These are phyloP conservation scores for Catostomus latipinnis DNA, from an alignment of 2,797 vertebrate genomes.

Conservation along the genomic window DNA sequence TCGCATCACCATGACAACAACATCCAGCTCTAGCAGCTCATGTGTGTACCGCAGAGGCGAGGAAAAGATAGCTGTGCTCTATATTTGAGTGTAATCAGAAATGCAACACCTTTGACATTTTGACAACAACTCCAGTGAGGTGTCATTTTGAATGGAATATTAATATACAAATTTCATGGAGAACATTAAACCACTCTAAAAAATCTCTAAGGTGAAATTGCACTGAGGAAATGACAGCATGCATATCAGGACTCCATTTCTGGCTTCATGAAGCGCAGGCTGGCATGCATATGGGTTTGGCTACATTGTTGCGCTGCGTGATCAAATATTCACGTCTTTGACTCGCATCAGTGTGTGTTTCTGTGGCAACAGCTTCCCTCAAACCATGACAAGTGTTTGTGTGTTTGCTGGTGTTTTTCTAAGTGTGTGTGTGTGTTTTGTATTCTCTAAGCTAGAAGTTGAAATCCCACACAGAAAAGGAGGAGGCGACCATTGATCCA, in stretches of 20 bases:
- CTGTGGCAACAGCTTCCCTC: conserved; percentile 73
- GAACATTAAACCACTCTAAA: background rate
- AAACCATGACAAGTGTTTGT: conserved; percentile 35
- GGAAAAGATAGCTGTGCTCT: conserved; percentile 1
- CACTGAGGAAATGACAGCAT: background rate
- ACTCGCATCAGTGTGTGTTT: conserved; percentile 67
- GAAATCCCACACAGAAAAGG: conserved; percentile 53
- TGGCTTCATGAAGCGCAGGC: conserved; percentile 10
- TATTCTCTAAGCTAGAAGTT: conserved; percentile 23
- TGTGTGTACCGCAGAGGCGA: background rate
- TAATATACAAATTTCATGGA: background rate
- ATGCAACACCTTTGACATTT: background rate
- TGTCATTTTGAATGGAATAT: background rate
- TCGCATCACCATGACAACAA: conserved; percentile 54
- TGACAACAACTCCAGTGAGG: background rate
- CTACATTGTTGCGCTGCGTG: conserved; percentile 35
- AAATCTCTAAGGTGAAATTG: conserved; percentile 3
- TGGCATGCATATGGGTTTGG: background rate
- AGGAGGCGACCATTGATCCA: conserved; percentile 22
- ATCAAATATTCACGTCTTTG: conserved; percentile 52
- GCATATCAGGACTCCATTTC: conserved; percentile 23
- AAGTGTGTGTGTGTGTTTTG: no score
- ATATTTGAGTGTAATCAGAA: conserved; percentile 5
- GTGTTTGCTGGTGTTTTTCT: background rate
- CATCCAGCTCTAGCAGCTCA: conserved; percentile 22